Conservation (phyloP, 2,113 vertebrate species). For the Hippocampus abdominalis region DNA sequence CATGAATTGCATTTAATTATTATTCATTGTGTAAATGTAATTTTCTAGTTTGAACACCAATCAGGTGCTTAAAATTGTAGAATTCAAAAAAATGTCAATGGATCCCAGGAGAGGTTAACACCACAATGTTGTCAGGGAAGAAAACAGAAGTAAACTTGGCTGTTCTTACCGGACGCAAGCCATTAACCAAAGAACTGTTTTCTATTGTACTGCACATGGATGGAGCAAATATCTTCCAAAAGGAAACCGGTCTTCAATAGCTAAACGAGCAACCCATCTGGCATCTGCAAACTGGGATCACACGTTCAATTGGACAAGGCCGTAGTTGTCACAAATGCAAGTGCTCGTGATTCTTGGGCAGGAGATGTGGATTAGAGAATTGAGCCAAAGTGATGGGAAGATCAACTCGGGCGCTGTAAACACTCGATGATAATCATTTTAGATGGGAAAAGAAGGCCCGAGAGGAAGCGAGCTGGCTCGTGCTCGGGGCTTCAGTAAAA, state of each 20-base stretch:
- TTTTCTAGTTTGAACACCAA: background rate
- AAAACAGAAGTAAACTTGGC: constrained; percentile 15
- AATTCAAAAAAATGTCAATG: background rate
- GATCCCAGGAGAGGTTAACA: background rate
- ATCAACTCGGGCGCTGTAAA: background rate
- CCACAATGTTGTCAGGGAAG: constrained; percentile 9
- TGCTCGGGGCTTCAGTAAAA: constrained; percentile 35
- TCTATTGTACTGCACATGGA: background rate
- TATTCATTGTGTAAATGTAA: background rate
- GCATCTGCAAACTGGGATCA: constrained; percentile 16
- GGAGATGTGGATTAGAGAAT: constrained; percentile 6
- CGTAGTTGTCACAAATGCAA: constrained; percentile 20
- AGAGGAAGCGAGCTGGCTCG: constrained; percentile 26
- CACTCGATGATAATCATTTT: constrained; percentile 12
- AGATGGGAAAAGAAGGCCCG: background rate
- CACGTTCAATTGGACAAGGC: constrained; percentile 10
- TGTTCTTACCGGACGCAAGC: constrained; percentile 2
- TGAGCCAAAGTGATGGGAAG: constrained; percentile 7
- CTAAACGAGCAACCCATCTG: constrained; percentile 32
- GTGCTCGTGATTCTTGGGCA: constrained; percentile 13
- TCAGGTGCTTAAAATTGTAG: background rate
- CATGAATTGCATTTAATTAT: background rate
- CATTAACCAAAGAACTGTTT: constrained; percentile 6
- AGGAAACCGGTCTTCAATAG: constrained; percentile 4
- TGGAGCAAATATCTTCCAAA: constrained; percentile 6